phyloP scores from a whole-genome alignment of 2,113 vertebrate species.

The Hyaena hyaena region DNA sequence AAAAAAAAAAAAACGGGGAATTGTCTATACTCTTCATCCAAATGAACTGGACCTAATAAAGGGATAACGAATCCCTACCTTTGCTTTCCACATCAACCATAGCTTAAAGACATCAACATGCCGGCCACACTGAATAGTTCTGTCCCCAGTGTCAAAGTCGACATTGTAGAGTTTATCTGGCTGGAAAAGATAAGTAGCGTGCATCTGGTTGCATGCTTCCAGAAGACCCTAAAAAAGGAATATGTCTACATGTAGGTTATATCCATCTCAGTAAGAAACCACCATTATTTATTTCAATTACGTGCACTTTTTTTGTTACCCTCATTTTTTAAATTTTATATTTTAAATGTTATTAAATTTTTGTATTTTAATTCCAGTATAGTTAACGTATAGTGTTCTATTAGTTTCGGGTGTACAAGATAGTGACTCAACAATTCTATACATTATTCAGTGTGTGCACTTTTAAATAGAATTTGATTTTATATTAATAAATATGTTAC shows the following conservation, averaged over 20 bases:
- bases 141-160: slow-evolving; percentile 85
- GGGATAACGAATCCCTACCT: slow-evolving; percentile 71
- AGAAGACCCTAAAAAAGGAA: slow-evolving; percentile 79
- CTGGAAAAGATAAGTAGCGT: slow-evolving; percentile 86
- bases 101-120: slow-evolving; percentile 86
- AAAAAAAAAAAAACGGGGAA: not conserved
- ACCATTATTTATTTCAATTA: not conserved
- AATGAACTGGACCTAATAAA: not conserved
- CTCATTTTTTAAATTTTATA: not conserved
- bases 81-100: slow-evolving; percentile 88
- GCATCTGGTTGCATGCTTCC: slow-evolving; percentile 83
- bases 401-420: not conserved
- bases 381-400: not conserved
- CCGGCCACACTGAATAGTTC: slow-evolving; percentile 85
- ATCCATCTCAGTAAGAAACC: not conserved
- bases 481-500: not conserved
- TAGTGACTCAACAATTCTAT: not conserved
- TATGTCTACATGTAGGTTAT: not conserved
- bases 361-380: not conserved
- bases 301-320: not conserved
- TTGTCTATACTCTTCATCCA: not conserved
- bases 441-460: not conserved
- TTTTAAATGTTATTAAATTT: not conserved
- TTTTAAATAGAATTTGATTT: not conserved
- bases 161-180: slow-evolving; percentile 84